phyloP scores from a whole-genome alignment of 2,888 invertebrate species.

The Hydroisotoma schaefferi region DNA sequence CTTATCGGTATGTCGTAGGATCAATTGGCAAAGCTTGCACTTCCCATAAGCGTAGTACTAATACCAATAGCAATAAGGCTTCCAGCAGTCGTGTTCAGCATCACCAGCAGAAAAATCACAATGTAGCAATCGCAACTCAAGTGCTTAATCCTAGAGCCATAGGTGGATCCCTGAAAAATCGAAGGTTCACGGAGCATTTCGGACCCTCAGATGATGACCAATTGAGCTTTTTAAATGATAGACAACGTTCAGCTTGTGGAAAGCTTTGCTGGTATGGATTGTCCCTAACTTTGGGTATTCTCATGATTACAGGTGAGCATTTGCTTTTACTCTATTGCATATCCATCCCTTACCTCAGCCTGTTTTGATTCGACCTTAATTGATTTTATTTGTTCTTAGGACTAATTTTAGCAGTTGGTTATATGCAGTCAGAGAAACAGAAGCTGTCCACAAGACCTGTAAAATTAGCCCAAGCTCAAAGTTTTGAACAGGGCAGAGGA shows the following conservation, averaged over 20 bases:
- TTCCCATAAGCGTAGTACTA: slow-evolving; percentile 13
- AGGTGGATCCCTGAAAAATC: slow-evolving; percentile 35
- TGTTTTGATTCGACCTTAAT: not conserved
- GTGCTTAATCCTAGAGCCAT: slow-evolving; percentile 45
- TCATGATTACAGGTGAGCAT: slow-evolving; percentile 41
- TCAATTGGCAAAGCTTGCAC: slow-evolving; percentile 26
- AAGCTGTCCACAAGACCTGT: slow-evolving; percentile 28
- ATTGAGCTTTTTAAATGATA: slow-evolving; percentile 31
- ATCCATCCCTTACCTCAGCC: not conserved
- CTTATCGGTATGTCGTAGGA: slow-evolving; percentile 16
- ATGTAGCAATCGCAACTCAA: slow-evolving; percentile 47
- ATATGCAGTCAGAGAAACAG: slow-evolving; percentile 44
- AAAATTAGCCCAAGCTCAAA: slow-evolving; percentile 32
- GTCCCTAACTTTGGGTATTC: slow-evolving; percentile 32
- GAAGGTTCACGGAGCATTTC: slow-evolving; percentile 30
- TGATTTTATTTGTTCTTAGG: slow-evolving; percentile 18
- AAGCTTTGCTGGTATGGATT: slow-evolving; percentile 36
- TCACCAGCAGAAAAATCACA: slow-evolving; percentile 13
- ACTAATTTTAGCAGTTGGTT: slow-evolving; percentile 40
- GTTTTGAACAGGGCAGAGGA: not conserved
- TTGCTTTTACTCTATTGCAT: not conserved
- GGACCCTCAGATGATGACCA: slow-evolving; percentile 37
- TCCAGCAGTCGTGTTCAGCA: not conserved
- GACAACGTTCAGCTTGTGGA: slow-evolving; percentile 28
- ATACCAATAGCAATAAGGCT: not conserved